Conservation (phyloP, 2,113 vertebrate genomes). For the Excalfactoria chinensis region DNA sequence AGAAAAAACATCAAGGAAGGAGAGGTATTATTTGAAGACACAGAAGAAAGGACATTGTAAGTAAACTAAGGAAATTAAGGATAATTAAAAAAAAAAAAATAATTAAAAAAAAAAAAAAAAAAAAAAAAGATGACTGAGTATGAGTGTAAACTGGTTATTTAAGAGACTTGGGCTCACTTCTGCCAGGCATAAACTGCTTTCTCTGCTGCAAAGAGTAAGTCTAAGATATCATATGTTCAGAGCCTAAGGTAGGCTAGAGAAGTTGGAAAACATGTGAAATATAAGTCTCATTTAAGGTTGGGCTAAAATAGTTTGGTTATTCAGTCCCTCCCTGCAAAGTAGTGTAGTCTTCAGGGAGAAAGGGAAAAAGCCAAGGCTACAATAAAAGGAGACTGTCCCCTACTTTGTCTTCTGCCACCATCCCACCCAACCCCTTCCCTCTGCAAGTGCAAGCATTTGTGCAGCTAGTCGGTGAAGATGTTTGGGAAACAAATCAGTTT, state of each 20-base stretch:
- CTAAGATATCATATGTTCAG: background rate
- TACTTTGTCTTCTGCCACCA: background rate
- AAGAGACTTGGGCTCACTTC: background rate
- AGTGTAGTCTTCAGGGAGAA: background rate
- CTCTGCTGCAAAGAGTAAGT: background rate
- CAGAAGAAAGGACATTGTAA: background rate
- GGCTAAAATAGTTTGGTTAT: background rate
- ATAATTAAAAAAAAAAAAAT: background rate
- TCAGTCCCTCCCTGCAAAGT: background rate
- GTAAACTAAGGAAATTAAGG: constrained; percentile 24
- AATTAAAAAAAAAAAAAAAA: background rate
- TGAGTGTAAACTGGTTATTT: constrained; percentile 11
- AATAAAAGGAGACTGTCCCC: background rate
- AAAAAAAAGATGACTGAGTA: background rate
- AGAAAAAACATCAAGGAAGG: background rate
- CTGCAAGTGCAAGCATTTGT: background rate
- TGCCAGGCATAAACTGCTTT: background rate
- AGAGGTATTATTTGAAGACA: background rate
- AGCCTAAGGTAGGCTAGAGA: background rate
- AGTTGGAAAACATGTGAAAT: background rate
- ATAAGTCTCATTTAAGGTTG: background rate
- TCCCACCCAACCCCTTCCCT: background rate
- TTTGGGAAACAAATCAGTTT: constrained; percentile 27
- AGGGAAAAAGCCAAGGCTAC: background rate
- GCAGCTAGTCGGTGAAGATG: background rate